phyloP scores from a whole-genome alignment of 2,113 vertebrate genomes.

The Daphoenositta chrysoptera region DNA sequence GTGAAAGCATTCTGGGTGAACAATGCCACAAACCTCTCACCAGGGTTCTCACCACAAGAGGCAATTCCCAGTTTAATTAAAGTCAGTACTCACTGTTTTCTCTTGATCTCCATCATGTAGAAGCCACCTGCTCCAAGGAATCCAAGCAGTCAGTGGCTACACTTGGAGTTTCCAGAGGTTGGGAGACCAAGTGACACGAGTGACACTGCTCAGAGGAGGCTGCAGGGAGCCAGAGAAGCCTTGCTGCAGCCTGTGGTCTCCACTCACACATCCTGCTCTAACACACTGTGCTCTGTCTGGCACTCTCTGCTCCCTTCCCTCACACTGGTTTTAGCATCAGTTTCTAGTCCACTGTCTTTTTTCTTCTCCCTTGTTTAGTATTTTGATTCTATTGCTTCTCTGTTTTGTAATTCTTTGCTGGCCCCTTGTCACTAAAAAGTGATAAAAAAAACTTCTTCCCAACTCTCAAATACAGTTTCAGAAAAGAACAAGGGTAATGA shows the following conservation, averaged over 20 bases:
- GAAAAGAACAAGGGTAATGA: background rate
- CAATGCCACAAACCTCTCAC: constrained; percentile 9
- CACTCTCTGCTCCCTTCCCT: background rate
- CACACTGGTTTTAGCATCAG: background rate
- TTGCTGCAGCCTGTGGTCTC: background rate
- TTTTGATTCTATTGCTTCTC: background rate
- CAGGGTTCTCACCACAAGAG: constrained; percentile 1
- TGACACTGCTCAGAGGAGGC: background rate
- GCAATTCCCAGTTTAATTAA: constrained; percentile 47
- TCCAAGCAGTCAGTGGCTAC: background rate
- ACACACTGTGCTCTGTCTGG: background rate
- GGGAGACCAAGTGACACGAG: background rate
- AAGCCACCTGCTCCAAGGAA: background rate
- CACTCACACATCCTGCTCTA: background rate
- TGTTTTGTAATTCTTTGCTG: background rate
- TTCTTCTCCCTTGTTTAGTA: background rate
- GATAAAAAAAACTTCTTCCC: background rate
- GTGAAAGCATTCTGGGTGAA: background rate
- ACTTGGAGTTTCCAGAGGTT: background rate
- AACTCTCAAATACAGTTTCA: background rate
- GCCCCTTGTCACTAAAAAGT: background rate
- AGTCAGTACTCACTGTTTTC: background rate
- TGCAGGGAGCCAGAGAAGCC: background rate
- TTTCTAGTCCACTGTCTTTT: background rate
- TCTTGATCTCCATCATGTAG: background rate